Base-by-base conservation (phyloP, 2,797 vertebrate species). In the Chelmon rostratus region DNA sequence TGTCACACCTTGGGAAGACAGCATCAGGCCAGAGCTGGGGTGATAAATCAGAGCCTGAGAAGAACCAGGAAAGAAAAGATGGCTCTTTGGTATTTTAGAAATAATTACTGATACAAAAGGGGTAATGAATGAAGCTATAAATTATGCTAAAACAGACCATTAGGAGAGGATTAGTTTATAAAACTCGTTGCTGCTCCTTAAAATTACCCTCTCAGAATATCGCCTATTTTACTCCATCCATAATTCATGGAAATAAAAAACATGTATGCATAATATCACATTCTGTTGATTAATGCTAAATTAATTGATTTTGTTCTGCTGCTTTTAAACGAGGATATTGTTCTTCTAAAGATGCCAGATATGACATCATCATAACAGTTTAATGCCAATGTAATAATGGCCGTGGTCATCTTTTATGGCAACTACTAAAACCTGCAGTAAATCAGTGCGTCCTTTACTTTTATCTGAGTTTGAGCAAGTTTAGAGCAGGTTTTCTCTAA, bases 51-150 rank as follows among this genome's bases (percentile, higher is more conserved):
- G 94, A 86, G 85, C 82, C 90, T 85, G 90, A 92, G 95, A 97
- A 97, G 96, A 96, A 96, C 95, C 96, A 90, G 95, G 96, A 95
- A 96, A 96, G 95, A 96, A 98, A 97, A 97, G 96, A 98, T 97
- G 95, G 97, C 96, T 97, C 97, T 99, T 96, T 98, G 97, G 97
- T 99, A 98, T 99, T 99, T 99, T 99, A 99, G 97, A 98, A 98
- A 98, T 99, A 99, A 99, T 99, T 99, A 99, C 97, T 97, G 97
- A 98, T 96, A 97, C 97, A 97, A 99, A 98, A 97, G 96, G 95
- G 96, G 96, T 98, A 99, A 99, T 98, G 97, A 95, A 98, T 96
- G 95, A 97, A 96, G 95, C 96, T 93, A 97, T 99, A 98, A 98
- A 99, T 99, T 97, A 97, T 88, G 85, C 95, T 98, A 95, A 98